These are phyloP conservation scores for Gortyna flavago DNA, from an alignment of 2,888 invertebrate species.

Conservation along the genomic window DNA sequence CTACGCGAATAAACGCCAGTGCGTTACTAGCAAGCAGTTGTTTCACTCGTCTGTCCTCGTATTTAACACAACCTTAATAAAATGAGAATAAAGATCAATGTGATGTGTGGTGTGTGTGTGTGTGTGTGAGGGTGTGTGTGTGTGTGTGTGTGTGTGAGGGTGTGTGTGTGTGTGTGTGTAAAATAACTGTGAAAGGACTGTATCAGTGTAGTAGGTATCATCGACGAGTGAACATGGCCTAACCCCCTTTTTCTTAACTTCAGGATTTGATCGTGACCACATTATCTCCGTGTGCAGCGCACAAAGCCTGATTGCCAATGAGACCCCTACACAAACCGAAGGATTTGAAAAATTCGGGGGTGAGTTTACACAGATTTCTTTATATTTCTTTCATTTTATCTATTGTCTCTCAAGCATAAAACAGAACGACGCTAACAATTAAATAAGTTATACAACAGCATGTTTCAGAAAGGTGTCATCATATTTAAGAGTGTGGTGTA, in stretches of 20 bases:
- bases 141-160: too few species aligned
- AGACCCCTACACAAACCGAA: constrained; percentile 31
- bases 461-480: too few species aligned
- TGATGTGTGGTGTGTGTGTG: too few species aligned
- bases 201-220: not conserved
- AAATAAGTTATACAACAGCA: too few species aligned
- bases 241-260: not conserved
- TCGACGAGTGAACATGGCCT: not conserved
- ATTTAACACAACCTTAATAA: too few species aligned
- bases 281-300: not conserved
- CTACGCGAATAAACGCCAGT: too few species aligned
- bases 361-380: not conserved
- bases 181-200: too few species aligned
- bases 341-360: constrained; percentile 10
- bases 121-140: too few species aligned
- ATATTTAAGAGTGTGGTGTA: too few species aligned
- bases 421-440: not conserved
- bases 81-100: not conserved
- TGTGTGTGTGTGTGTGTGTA: too few species aligned
- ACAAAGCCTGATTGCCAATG: not conserved
- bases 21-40: too few species aligned
- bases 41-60: too few species aligned
- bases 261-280: not conserved
- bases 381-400: not conserved
- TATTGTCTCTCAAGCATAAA: not conserved